A percentile compares a stretch with the other conserved stretches of the same genome.
Evolutionary conservation across 35 echinoderm and acorn worm species (phyloP).

Genomic region (Hemicentrotus pulcherrimus): DNA sequence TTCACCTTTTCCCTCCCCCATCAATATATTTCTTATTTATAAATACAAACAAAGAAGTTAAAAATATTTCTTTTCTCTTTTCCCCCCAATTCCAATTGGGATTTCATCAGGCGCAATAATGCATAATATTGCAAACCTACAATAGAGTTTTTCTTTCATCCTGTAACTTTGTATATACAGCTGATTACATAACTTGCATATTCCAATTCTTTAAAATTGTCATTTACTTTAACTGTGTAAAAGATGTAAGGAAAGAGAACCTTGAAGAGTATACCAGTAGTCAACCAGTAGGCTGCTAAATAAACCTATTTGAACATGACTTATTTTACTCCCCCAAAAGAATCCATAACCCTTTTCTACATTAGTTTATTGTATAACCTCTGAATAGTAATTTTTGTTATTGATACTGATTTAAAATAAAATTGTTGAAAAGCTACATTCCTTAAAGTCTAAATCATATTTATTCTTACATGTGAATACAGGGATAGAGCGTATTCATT

Average conservation of each 20-base stretch:
- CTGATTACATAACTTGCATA: not conserved
- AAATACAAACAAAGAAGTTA: not conserved
- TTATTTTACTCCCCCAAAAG: not conserved
- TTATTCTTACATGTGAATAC: not conserved
- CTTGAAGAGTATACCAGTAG: no score
- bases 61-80: not conserved
- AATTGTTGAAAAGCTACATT: not conserved
- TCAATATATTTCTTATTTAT: not conserved
- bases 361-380: not conserved
- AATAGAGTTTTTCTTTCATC: not conserved
- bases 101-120: not conserved
- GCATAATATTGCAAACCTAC: not conserved
- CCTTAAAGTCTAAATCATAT: not conserved
- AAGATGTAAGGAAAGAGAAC: no score
- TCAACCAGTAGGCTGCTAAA: no score
- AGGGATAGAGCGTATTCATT: no score
- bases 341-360: not conserved
- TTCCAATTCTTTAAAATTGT: no score
- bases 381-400: not conserved
- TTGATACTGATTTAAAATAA: not conserved
- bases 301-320: not conserved
- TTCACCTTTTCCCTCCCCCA: not conserved
- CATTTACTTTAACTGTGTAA: no score
- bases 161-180: not conserved
- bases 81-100: not conserved